Evolutionary conservation across 2,888 invertebrate genomes (phyloP).

Genomic region (Gryllus longicercus): DNA sequence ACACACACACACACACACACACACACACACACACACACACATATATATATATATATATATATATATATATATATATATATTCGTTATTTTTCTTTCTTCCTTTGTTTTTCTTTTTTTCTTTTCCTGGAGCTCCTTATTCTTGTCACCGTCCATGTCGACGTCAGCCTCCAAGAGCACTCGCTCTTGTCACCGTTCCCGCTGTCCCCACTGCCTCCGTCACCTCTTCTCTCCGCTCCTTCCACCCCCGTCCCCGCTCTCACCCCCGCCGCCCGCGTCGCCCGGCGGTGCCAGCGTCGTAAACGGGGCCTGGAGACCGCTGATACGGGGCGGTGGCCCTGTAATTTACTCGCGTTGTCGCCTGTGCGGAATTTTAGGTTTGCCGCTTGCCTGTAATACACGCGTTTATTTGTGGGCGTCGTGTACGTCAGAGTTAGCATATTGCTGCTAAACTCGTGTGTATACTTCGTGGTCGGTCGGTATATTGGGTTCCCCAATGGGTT

Average conservation of each 20-base stretch:
- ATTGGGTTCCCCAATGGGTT: not conserved
- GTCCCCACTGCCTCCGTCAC: too few relatives aligned
- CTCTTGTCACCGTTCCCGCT: too few relatives aligned
- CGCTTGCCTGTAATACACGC: not conserved
- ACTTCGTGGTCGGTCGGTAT: not conserved
- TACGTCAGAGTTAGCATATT: constrained; percentile 2
- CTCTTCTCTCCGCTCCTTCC: not conserved
- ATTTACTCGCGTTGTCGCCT: not conserved
- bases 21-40: too few relatives aligned
- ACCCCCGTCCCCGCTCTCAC: too few relatives aligned
- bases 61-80: too few relatives aligned
- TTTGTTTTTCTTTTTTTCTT: too few relatives aligned
- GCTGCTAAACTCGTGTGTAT: not conserved
- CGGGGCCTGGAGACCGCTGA: not conserved
- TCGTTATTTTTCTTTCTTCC: too few relatives aligned
- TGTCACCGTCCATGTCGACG: too few relatives aligned
- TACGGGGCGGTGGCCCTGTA: not conserved
- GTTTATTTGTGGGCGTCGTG: constrained; percentile 1
- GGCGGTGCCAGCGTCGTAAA: not conserved
- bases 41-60: too few relatives aligned
- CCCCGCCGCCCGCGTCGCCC: not conserved
- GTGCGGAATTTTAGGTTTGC: not conserved
- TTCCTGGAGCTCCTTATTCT: too few relatives aligned
- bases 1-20: too few relatives aligned
- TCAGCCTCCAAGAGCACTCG: too few relatives aligned